Conservation (phyloP, 2,888 invertebrate species). For the Amblyjoppa fuscipennis region DNA sequence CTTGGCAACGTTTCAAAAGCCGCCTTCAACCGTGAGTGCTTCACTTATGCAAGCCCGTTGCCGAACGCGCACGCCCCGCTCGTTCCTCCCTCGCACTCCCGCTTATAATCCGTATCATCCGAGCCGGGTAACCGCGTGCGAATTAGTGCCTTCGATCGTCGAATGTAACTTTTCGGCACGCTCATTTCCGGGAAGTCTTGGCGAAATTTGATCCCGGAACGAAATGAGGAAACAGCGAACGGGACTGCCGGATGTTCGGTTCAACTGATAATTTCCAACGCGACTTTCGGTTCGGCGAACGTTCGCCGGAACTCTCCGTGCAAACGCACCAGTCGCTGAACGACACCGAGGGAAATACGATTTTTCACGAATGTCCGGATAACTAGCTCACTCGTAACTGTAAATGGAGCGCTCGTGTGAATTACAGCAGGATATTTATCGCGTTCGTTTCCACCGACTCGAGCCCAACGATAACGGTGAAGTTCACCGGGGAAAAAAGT, state of each 20-base stretch:
- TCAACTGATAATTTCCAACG: conserved; percentile 49
- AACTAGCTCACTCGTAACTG: not conserved
- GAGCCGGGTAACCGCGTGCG: conserved; percentile 62
- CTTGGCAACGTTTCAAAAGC: conserved; percentile 81
- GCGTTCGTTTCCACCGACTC: not conserved
- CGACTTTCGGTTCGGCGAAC: conserved; percentile 52
- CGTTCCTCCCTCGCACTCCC: conserved; percentile 10
- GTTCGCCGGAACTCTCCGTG: conserved; percentile 32
- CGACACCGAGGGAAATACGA: not conserved
- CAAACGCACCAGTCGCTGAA: not conserved
- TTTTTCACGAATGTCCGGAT: not conserved
- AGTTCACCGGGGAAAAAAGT: not conserved
- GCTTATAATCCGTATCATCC: conserved; percentile 42
- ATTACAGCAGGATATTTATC: not conserved
- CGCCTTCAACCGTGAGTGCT: conserved; percentile 69
- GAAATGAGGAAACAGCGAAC: not conserved
- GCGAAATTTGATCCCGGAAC: conserved; percentile 15
- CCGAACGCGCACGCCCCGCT: conserved; percentile 39
- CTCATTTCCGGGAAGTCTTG: conserved; percentile 49
- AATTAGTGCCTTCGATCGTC: conserved; percentile 63
- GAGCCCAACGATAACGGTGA: not conserved
- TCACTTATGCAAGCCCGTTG: conserved; percentile 63
- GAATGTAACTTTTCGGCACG: conserved; percentile 65
- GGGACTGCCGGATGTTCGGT: conserved; percentile 40
- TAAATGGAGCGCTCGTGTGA: not conserved